These are phyloP conservation scores for Habrosyne pyritoides DNA, from an alignment of 2,888 invertebrate species.

Conservation along the genomic window DNA sequence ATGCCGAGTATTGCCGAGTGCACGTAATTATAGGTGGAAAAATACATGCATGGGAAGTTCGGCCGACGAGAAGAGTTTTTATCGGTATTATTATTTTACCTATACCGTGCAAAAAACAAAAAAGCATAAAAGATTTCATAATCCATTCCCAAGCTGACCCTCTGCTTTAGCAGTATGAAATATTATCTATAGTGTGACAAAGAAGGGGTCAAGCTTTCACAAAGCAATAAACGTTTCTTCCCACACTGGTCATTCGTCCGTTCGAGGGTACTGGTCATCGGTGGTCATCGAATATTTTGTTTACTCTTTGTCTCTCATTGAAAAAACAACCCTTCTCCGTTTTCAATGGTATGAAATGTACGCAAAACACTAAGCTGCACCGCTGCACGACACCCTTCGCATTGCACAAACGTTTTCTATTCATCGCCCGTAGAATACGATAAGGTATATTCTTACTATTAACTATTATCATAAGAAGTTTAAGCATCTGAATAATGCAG, in stretches of 20 bases:
- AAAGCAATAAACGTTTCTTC: slow-evolving; percentile 65
- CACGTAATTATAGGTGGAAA: slow-evolving; percentile 79
- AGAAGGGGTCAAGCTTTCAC: slow-evolving; percentile 69
- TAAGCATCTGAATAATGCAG: background rate
- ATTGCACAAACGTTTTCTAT: slow-evolving; percentile 58
- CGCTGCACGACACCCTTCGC: slow-evolving; percentile 60
- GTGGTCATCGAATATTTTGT: slow-evolving; percentile 75
- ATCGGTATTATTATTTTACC: slow-evolving; percentile 62
- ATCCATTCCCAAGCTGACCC: slow-evolving; percentile 59
- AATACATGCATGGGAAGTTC: slow-evolving; percentile 76
- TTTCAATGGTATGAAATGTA: slow-evolving; percentile 58
- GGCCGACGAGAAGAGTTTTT: slow-evolving; percentile 52
- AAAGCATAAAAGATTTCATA: slow-evolving; percentile 45
- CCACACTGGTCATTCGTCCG: slow-evolving; percentile 74
- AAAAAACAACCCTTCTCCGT: slow-evolving; percentile 67
- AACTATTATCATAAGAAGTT: background rate
- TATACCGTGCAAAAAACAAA: slow-evolving; percentile 69
- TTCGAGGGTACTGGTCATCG: slow-evolving; percentile 76
- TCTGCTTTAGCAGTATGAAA: slow-evolving; percentile 56
- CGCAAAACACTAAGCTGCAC: slow-evolving; percentile 47
- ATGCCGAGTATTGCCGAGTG: slow-evolving; percentile 70
- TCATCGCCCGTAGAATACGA: slow-evolving; percentile 33
- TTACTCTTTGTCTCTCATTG: slow-evolving; percentile 59
- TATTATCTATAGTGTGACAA: slow-evolving; percentile 59
- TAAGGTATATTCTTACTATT: background rate